Evolutionary conservation across 1,140 invertebrate genomes (phyloP).

Genomic region (Rhyzopertha dominica): DNA sequence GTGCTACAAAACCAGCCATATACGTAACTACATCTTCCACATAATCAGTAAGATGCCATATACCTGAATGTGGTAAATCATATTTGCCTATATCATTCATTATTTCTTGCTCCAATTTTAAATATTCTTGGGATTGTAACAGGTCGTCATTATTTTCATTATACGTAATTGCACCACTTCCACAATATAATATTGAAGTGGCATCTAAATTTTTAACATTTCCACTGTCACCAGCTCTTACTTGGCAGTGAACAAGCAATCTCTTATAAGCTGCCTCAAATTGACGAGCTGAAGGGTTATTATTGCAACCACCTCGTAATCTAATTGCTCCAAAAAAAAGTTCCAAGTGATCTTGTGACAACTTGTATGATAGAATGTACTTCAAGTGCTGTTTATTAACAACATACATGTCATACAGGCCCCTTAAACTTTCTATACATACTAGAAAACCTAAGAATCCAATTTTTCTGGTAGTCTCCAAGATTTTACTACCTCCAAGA

Average conservation of each 20-base stretch:
- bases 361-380: conserved; percentile 17
- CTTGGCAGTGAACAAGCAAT: conserved; percentile 14
- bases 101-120: too few species aligned
- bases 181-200: conserved; percentile 6
- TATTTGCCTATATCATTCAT: too few species aligned
- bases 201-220: conserved; percentile 18
- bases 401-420: conserved; percentile 24
- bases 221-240: conserved; percentile 7
- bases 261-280: conserved; percentile 20
- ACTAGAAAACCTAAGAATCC: conserved; percentile 31
- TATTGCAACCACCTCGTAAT: conserved; percentile 19
- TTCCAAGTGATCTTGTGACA: conserved; percentile 24
- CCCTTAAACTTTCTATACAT: conserved; percentile 19
- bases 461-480: conserved; percentile 15
- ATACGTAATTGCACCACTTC: not conserved
- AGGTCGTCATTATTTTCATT: not conserved
- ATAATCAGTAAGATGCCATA: too few species aligned
- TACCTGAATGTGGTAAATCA: too few species aligned
- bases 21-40: too few species aligned
- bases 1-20: too few species aligned
- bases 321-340: conserved; percentile 22
- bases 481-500: conserved; percentile 10
- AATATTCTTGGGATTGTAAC: conserved; percentile 1
- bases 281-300: conserved; percentile 23
- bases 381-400: conserved; percentile 16